Base-by-base conservation (phyloP, 2,888 invertebrate species). In the Tetanocera ferruginea region DNA sequence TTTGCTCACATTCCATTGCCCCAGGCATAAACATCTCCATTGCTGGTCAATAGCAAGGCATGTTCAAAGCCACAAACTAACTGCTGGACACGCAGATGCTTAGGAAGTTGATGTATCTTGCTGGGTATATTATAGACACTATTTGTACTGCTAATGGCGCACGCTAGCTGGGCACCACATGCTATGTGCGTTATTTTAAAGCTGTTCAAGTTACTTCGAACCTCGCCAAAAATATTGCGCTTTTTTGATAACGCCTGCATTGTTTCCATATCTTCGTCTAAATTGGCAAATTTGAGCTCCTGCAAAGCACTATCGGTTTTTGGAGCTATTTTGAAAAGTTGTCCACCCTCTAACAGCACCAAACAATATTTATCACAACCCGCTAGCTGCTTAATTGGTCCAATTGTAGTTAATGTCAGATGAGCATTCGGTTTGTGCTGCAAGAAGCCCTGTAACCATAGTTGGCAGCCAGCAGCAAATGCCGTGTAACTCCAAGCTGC, bases 51-150 rank as follows among this genome's bases (percentile, higher is more conserved):
- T 71, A 95, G 83, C 14, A 97, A 85, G 52, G 92, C 93, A 89
- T 97, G 97, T 87, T 97, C 97, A 87, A 94, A 93, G 0, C 97
- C 97, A 89, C 95, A 94, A 73, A 91, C 91, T 49, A 96, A 87
- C 85, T 94, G 93, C 75, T 91, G 88, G 19, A 94, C 91, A 83
- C 91, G 91, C 17, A 92, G 90, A 80, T 91, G 90, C 55, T 89
- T 89, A 3, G 89, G 86, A 84, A 93, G 87, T 79, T 87, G 92
- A 81, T 93, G 86, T 72, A 93, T 89, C 84, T 91, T 90, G 4
- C 90, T 90, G 17, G 95, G 94, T 72, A 94, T 88, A 83, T 92
- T 91, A 84, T 92, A 95, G 0, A 94, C 90, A 25, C 88, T 88
- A 81, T 93, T 93, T 19, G 85, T 83, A 25, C 86, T 83, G 23